These are phyloP conservation scores for Junco hyemalis DNA, from an alignment of 2,113 vertebrate genomes.

Conservation along the genomic window DNA sequence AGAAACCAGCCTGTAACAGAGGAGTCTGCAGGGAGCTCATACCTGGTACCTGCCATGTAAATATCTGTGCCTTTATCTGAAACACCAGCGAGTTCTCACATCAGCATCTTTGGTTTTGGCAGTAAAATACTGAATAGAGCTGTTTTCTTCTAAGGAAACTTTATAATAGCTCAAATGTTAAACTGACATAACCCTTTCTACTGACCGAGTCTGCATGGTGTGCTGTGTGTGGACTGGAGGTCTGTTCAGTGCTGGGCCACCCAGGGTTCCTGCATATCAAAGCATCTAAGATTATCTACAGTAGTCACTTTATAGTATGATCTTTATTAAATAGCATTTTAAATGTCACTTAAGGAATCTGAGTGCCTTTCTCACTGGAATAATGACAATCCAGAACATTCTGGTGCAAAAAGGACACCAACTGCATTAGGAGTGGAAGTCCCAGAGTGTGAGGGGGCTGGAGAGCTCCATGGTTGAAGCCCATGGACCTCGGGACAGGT, in stretches of 20 bases:
- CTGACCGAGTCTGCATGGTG: accelerated
- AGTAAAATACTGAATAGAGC: neutral
- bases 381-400: neutral
- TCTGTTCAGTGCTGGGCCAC: accelerated
- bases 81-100: neutral
- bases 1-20: neutral
- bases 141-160: neutral
- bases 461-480: neutral
- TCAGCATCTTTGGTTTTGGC: neutral
- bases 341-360: neutral
- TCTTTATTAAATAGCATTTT: neutral
- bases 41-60: accelerated
- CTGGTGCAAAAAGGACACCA: neutral
- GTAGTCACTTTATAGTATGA: neutral
- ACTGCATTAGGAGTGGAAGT: neutral
- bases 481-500: accelerated
- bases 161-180: neutral
- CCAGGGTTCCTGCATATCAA: neutral
- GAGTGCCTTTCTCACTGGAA: neutral
- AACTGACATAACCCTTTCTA: neutral
- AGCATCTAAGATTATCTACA: neutral
- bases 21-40: neutral
- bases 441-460: neutral
- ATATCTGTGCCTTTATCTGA: neutral
- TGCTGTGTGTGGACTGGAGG: neutral